Evolutionary conservation across 2,113 vertebrate species (phyloP), one percentile per base, ranked within the genome.

Genomic region (Ceyx margarethae): DNA sequence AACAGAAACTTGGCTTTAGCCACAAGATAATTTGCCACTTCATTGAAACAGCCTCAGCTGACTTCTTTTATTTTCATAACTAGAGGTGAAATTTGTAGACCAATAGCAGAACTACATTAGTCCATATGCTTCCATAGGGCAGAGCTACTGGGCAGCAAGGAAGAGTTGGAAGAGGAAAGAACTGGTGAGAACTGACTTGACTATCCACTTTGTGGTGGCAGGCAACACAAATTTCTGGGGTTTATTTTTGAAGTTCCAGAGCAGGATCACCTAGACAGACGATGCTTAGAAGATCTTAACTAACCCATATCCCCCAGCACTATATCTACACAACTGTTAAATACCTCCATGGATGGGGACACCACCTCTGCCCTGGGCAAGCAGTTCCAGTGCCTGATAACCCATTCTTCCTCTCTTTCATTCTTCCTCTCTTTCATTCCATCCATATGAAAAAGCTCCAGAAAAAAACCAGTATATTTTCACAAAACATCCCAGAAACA

Each of bases 1-100:
- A 97, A 97, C 72, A 90, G 80, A 95, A 96, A 90, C 69, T 91
- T 96, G 77, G 81, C 81, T 96, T 96, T 93, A 74, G 40, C 72
- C 57, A 68, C 45, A 91, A 76, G 33, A 79, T 79, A 67, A 92
- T 83, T 92, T 93, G 31, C 35, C 66, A 60, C 87, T 96, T 95
- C 54, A 60, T 75, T 68, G 87, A 96, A 91, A 22, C 22, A 88
- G 37, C 48, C 78, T 83, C 61, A 94, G 15, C 10, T 95, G 90
- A 90, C 42, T 33, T 28, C 68, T 61, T 10, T 64, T 76, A 72
- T 69, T 82, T 83, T 81, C 64, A 66, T 79, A 82, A 67, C 54
- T 84, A 43, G 37, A 82, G 79, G 23, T 40, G 88, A 79, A 80
- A 78, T 78, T 87, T 65, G 90, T 65, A 92, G 76, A 83, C n/a